Conservation (phyloP, 1,140 invertebrate genomes). For the Subanguina moxae region DNA sequence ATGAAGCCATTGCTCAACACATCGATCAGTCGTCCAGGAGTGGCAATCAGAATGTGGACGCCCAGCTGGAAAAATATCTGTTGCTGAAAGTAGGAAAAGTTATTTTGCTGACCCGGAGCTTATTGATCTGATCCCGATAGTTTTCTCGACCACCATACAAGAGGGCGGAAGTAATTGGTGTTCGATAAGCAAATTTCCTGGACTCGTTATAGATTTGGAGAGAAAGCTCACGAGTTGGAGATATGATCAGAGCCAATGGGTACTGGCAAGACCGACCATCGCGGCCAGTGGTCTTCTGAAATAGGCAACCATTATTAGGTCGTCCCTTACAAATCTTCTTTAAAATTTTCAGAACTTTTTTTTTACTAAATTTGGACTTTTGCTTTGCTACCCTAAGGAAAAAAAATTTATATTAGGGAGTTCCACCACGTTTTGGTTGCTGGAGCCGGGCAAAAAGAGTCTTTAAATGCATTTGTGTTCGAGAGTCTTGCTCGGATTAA, state of each 20-base stretch:
- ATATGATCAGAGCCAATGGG: slow-evolving; percentile 85
- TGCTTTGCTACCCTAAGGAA: too few species aligned
- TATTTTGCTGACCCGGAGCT: slow-evolving; percentile 36
- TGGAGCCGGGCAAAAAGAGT: too few species aligned
- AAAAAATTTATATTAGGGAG: too few species aligned
- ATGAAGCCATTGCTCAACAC: slow-evolving; percentile 85
- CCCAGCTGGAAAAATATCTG: slow-evolving; percentile 61
- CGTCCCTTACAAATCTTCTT: too few species aligned
- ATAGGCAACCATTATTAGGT: neutral
- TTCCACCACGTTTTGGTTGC: too few species aligned
- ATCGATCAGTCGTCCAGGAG: slow-evolving; percentile 85
- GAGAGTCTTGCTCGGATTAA: too few species aligned
- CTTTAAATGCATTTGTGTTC: too few species aligned
- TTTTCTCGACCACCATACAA: slow-evolving; percentile 66
- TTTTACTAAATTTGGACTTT: too few species aligned
- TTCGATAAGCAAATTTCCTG: slow-evolving; percentile 87
- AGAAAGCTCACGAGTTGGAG: slow-evolving; percentile 88
- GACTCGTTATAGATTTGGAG: slow-evolving; percentile 96
- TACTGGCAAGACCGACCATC: slow-evolving; percentile 73
- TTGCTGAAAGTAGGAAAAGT: slow-evolving; percentile 41
- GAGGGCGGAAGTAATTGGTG: slow-evolving; percentile 81
- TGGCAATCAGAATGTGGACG: slow-evolving; percentile 87
- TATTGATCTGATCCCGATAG: slow-evolving; percentile 56
- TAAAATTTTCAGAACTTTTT: too few species aligned
- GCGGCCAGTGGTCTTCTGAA: slow-evolving; percentile 10